Base-by-base conservation (phyloP, 2,888 invertebrate species). In the Archips crataeganus region DNA sequence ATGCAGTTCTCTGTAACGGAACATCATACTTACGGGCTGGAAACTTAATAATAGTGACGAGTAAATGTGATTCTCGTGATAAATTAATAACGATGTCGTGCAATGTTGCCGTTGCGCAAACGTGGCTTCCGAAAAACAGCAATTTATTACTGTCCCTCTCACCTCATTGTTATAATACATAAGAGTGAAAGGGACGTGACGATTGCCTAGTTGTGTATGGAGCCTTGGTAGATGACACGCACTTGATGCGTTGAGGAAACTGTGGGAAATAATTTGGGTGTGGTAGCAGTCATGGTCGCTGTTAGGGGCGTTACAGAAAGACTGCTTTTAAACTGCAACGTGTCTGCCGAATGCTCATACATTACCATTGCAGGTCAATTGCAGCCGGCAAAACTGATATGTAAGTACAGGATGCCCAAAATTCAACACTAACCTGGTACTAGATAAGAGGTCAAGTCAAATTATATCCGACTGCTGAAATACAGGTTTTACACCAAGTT, bases 31-130 rank as follows among this genome's bases (percentile, higher is more conserved):
- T 67, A 57, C 39, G 39, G 39, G 32, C 4, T 10, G 23, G 32
- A 49, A 65, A 39, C n/a, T 42, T 70, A 32, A 51, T 69, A 36
- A 62, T 70, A 62, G 51, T 62, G 62, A 70, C 62, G 62, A 62
- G 62, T 32, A 70, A 70, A 70, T 54, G 62, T 5, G 62, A 34
- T 54, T 42, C 62, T 62, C 62, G 70, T 63, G 69, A 61, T 70
- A 62, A 45, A 51, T 39, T 62, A 70, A 70, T 70, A 62, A 39
- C 54, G 1, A 9, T 32, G 54, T 51, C 70, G 70, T 70, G 70
- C 70, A 36, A 13, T 36, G 51, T 34, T n/a, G 13, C 11, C 36
- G 36, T 65, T 51, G 51, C 63, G 63, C 32, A 32, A 47, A 13
- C 23, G 23, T 23, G 23, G 23, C 23, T 57, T 32, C 60, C 36